A percentile compares a stretch with the other conserved stretches of the same genome.
Evolutionary conservation across 1,140 invertebrate species (phyloP).

Genomic region (Neelides sp.): DNA sequence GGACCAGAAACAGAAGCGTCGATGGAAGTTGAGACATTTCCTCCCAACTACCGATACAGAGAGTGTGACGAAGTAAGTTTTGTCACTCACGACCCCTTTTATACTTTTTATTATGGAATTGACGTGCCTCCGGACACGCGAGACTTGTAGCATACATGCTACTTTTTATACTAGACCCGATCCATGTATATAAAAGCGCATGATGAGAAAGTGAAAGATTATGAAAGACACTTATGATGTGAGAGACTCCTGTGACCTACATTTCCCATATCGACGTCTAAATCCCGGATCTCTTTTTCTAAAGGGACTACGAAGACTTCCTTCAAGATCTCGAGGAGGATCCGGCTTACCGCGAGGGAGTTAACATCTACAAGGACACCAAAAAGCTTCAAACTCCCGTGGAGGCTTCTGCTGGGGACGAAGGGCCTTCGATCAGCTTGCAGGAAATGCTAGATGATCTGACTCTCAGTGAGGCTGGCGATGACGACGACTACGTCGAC

Average conservation of each 20-base stretch:
- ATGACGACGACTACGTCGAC: slow-evolving; percentile 18
- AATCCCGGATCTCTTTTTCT: slow-evolving; percentile 35
- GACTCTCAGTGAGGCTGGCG: slow-evolving; percentile 53
- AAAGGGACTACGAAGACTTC: slow-evolving; percentile 85
- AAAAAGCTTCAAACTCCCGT: slow-evolving; percentile 16
- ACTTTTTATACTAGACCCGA: too few relatives aligned
- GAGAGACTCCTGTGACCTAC: too few relatives aligned
- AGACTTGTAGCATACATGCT: slow-evolving; percentile 2
- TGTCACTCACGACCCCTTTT: slow-evolving; percentile 5
- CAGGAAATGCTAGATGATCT: slow-evolving; percentile 97
- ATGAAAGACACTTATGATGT: too few relatives aligned
- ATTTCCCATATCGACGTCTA: too few relatives aligned
- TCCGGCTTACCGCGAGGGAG: slow-evolving; percentile 65
- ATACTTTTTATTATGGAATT: neutral
- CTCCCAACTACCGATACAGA: slow-evolving; percentile 55
- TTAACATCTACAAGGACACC: slow-evolving; percentile 82
- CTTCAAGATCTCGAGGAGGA: slow-evolving; percentile 97
- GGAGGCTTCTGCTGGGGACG: slow-evolving; percentile 46
- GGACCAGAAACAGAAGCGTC: slow-evolving; percentile 60
- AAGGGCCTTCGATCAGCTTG: slow-evolving; percentile 71
- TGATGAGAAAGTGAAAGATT: too few relatives aligned
- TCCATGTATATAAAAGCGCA: too few relatives aligned
- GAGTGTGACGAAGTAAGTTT: slow-evolving; percentile 55
- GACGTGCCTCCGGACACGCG: too few relatives aligned
- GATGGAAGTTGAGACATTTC: slow-evolving; percentile 86